These are phyloP conservation scores for Pungitius pungitius DNA, from an alignment of 2,113 vertebrate species.

Conservation along the genomic window DNA sequence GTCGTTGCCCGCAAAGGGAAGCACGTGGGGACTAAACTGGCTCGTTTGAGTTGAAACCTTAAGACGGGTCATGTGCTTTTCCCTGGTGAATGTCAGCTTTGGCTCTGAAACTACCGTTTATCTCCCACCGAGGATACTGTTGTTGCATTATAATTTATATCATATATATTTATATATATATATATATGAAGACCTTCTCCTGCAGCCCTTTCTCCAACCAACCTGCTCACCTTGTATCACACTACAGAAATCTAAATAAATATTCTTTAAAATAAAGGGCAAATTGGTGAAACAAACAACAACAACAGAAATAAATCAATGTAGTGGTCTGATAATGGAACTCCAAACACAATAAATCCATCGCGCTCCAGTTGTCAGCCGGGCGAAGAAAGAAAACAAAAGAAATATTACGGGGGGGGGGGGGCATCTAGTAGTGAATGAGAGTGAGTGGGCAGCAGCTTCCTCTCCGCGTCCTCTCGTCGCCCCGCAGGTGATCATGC, in stretches of 20 bases:
- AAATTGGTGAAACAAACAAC: conserved; percentile 33
- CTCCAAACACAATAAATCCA: conserved; percentile 38
- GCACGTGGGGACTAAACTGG: conserved; percentile 22
- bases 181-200: conserved; percentile 19
- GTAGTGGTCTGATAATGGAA: conserved; percentile 59
- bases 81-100: conserved; percentile 57
- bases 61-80: conserved; percentile 71
- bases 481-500: conserved; percentile 63
- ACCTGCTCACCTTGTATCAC: no score
- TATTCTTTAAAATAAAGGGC: conserved; percentile 59
- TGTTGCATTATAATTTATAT: conserved; percentile 41
- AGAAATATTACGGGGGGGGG: conserved; percentile 51
- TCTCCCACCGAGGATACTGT: conserved; percentile 31
- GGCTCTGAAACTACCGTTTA: conserved; percentile 35
- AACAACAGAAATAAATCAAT: conserved; percentile 32
- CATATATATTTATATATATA: background rate
- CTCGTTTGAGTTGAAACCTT: conserved; percentile 6
- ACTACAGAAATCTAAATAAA: conserved; percentile 70
- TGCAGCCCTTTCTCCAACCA: no score
- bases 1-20: conserved; percentile 30
- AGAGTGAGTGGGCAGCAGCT: conserved; percentile 45
- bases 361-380: conserved; percentile 46
- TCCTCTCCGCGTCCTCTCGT: conserved; percentile 9
- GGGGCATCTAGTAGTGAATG: conserved; percentile 67
- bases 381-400: conserved; percentile 46